Evolutionary conservation across 2,888 invertebrate genomes (phyloP), one percentile per base, ranked within the genome.

Genomic region (Lasius platythorax): DNA sequence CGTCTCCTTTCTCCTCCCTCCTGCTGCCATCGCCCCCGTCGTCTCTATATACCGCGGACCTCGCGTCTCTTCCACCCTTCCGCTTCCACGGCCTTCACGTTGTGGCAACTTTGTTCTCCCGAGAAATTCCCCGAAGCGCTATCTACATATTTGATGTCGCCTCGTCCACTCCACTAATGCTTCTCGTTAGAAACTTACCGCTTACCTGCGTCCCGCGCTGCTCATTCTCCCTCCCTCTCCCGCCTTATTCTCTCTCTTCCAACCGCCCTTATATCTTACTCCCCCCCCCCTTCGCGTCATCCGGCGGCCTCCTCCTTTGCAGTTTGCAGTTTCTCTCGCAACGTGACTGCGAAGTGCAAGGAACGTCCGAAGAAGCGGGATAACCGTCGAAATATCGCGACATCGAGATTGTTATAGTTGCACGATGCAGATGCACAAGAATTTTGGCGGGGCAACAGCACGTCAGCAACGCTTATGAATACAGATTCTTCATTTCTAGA

Each of bases 141-240:
- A 92, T 93, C 93, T 93, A 93, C 93, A 93, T 93, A 93, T 93
- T 93, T 93, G 92, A 93, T 93, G 92, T 91, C 92, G 88, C 92
- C 93, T 92, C 93, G 92, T 93, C 93, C 92, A 92, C 91, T 93
- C 89, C 88, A 88, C 92, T 93, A 91, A 93, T 93, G 92, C 89
- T 89, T 91, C 93, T 92, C 91, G 92, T 92, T 92, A 91, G 87
- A 92, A 93, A 93, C 91, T 93, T 92, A 89, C 90, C 90, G 90
- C 90, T 88, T 88, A 88, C 90, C 87, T 78, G 87, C 90, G 88
- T 85, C 89, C 87, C 81, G 74, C 83, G 78, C 66, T 73, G 73
- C 79, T 81, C 79, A 81, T 81, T 81, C 79, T 61, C 79, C 56
- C 72, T 37, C 40, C 58, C 61, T 46, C n/a, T n/a, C 23, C 76